Evolutionary conservation across 2,888 invertebrate genomes (phyloP), one percentile per base, ranked within the genome.

Genomic region (Tridacna gigas): DNA sequence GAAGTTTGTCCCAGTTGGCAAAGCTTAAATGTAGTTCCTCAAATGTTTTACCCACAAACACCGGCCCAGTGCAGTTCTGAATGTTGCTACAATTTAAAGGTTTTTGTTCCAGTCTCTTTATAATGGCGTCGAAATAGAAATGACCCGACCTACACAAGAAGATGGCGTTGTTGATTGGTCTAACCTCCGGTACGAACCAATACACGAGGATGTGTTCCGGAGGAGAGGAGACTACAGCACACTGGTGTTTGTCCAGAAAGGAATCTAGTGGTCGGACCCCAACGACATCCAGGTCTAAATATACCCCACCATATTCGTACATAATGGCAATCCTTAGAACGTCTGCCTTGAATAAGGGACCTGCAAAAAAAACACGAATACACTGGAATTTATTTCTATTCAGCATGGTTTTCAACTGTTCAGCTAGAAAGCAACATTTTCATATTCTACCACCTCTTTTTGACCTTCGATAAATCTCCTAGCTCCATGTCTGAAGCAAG

Each of bases 121-220:
- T 48, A 12, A 71, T 71, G 4, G 22, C 71, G 13, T 71, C 56
- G 51, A 71, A 71, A 25, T 51, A 71, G 26, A 51, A 71, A 47
- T 71, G 71, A 22, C 71, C 26, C 22, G 71, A 51, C 12, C 26
- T 48, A 51, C 71, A 71, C 47, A 71, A 51, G 26, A 71, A 71
- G n/a, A 71, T 71, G 71, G 71, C 71, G 71, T 71, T 71, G 71
- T 71, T 71, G 48, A 71, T 71, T 13, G 71, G 71, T 22, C 71
- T 48, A 3, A 71, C 71, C 51, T 71, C 71, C 71, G 71, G 71
- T 51, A 71, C 71, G 25, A 71, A 71, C 71, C 71, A 71, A n/a
- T 71, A 71, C 13, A 71, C 26, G 25, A 71, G 51, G 26, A 71
- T 71, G 51, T 71, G 71, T 71, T 71, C 71, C 51, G 71, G 71